Percentiles rank a stretch among this genome's conserved stretches.
These are phyloP conservation scores for Ptiloglossa arizonensis DNA, from an alignment of 1,140 invertebrate genomes.

Conservation along the genomic window DNA sequence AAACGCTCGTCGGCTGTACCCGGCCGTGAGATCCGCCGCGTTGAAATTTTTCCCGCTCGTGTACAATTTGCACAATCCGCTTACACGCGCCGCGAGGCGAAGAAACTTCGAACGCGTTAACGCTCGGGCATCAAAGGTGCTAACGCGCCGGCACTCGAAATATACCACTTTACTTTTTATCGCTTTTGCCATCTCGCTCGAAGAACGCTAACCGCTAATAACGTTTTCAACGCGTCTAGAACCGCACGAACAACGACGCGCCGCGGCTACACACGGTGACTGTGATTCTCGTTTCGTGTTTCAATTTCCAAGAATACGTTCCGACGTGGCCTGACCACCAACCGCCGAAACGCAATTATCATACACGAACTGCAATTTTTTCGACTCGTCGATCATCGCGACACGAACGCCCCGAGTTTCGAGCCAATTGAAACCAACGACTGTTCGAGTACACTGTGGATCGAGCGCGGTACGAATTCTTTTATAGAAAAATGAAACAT, in stretches of 20 bases:
- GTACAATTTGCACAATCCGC: background rate
- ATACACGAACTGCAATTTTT: background rate
- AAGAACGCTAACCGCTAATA: slow-evolving; percentile 1
- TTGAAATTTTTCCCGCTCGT: too few species aligned
- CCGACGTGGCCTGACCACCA: background rate
- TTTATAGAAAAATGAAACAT: too few species aligned
- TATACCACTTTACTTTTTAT: background rate
- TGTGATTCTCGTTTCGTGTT: background rate
- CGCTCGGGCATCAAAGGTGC: background rate
- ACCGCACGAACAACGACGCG: background rate
- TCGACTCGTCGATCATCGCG: background rate
- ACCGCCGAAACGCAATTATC: background rate
- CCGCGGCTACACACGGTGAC: background rate
- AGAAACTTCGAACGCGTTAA: background rate
- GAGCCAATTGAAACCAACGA: too few species aligned
- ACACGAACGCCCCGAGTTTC: too few species aligned
- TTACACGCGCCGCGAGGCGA: background rate
- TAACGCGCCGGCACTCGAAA: background rate
- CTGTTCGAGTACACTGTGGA: too few species aligned
- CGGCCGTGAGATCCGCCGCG: too few species aligned
- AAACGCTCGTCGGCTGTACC: too few species aligned
- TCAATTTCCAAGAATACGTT: slow-evolving; percentile 1
- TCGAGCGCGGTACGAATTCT: too few species aligned
- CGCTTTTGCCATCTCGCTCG: background rate
- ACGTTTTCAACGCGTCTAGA: background rate